phyloP scores from a whole-genome alignment of 2,797 vertebrate genomes.

The Anguilla megastoma region DNA sequence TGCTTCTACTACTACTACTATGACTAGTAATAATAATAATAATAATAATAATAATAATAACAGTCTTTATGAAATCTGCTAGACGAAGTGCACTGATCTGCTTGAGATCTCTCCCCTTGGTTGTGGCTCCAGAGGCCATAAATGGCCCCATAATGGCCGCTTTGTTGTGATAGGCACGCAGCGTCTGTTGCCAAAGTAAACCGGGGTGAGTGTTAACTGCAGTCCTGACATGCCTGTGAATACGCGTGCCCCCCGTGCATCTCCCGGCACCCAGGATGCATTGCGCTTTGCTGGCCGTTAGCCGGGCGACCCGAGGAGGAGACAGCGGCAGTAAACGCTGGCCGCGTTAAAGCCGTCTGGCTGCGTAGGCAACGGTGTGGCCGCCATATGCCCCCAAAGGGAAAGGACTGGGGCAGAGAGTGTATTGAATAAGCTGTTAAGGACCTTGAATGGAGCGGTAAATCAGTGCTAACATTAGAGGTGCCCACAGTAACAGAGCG shows the following conservation, averaged over 20 bases:
- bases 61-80: background rate
- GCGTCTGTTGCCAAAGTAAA: constrained; percentile 53
- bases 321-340: background rate
- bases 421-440: background rate
- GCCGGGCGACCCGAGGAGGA: background rate
- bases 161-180: constrained; percentile 43
- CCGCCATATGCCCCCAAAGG: background rate
- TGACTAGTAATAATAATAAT: too few species aligned
- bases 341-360: background rate
- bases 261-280: background rate
- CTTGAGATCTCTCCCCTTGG: constrained; percentile 9
- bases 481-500: background rate
- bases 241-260: background rate
- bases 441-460: background rate
- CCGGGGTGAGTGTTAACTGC: constrained; percentile 34
- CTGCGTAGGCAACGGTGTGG: background rate
- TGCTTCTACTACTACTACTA: too few species aligned
- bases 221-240: background rate
- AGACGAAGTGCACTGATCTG: constrained; percentile 1
- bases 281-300: background rate
- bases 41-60: background rate
- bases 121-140: background rate
- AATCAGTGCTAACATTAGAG: background rate
- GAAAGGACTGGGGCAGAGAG: background rate
- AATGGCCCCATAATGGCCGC: background rate